Evolutionary conservation across 2,888 invertebrate species (phyloP), one percentile per base, ranked within the genome.

Genomic region (Sminthurides aquaticus): DNA sequence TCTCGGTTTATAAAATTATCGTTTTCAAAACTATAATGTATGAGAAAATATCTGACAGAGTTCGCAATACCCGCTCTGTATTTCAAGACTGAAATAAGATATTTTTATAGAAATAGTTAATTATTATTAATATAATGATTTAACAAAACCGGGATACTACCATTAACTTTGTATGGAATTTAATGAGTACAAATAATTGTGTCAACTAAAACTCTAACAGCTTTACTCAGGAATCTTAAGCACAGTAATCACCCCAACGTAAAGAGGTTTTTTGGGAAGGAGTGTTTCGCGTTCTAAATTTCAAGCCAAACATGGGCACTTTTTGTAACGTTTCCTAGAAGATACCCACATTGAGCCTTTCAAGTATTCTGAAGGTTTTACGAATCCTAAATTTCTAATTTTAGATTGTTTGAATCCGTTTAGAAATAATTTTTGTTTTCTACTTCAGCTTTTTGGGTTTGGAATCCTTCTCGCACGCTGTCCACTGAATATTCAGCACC

Each of bases 221-320:
- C 49, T 52, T 27, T n/a, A 49, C 29, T 28, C 15, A 49, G 59
- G 54, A 27, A 54, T 27, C 34, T 62, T 78, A 77, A 76, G 78
- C 79, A 82, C 92, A 93, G 83, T 91, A 91, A 84, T 93, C 93
- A 81, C 92, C 92, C 93, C 93, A 93, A 83, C 93, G 88, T 79
- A 93, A 87, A 82, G 91, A 91, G 82, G 93, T 93, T 86, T 91
- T 92, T 85, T 92, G 92, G 83, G 91, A 92, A 85, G 93, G 93
- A 85, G 90, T 91, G 84, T 93, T 93, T 83, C 91, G 89, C 81
- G 92, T 92, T 84, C 88, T 91, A 87, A 91, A 91, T 83, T 88
- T 90, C 88, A 91, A 86, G 85, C 91, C 90, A 85, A 89, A 91
- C 92, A 92, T 92, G 89, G 87, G 87, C 87, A 70, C 58, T 65